Percentiles rank a stretch among this genome's conserved stretches.
Evolutionary conservation across 2,888 invertebrate genomes (phyloP).

Genomic region (Dryocosmus kuriphilus): DNA sequence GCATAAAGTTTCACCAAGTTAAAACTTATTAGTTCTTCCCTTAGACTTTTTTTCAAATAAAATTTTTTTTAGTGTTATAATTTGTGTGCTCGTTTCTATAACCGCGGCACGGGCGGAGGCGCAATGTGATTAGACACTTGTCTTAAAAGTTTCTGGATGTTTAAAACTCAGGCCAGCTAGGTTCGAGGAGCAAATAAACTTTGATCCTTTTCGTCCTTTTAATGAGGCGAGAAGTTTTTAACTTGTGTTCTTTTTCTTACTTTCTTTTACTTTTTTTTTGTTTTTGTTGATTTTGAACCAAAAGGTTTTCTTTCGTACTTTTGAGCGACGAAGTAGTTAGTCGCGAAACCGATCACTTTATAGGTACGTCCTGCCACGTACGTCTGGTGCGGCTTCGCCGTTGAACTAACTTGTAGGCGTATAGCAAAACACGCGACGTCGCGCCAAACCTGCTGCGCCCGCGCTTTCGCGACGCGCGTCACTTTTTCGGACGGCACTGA

Average conservation of each 20-base stretch:
- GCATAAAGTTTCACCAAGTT: not conserved
- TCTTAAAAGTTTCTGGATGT: not conserved
- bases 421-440: slow-evolving; percentile 54
- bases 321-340: slow-evolving; percentile 38
- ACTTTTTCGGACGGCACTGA: not conserved
- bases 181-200: not conserved
- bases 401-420: slow-evolving; percentile 68
- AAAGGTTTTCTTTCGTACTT: slow-evolving; percentile 11
- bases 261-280: not conserved
- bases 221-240: not conserved
- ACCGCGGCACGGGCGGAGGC: not conserved
- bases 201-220: not conserved
- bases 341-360: slow-evolving; percentile 27
- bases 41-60: not conserved
- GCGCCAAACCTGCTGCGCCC: slow-evolving; percentile 61
- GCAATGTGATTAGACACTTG: not conserved
- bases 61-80: not conserved
- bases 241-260: not conserved
- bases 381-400: slow-evolving; percentile 72
- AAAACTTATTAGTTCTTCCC: not conserved
- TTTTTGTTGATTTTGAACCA: not conserved
- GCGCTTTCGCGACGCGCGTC: slow-evolving; percentile 45
- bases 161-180: not conserved
- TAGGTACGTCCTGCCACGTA: slow-evolving; percentile 61
- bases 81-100: not conserved